Conservation (phyloP, 1,140 invertebrate species). For the Anagrus nilaparvatae region DNA sequence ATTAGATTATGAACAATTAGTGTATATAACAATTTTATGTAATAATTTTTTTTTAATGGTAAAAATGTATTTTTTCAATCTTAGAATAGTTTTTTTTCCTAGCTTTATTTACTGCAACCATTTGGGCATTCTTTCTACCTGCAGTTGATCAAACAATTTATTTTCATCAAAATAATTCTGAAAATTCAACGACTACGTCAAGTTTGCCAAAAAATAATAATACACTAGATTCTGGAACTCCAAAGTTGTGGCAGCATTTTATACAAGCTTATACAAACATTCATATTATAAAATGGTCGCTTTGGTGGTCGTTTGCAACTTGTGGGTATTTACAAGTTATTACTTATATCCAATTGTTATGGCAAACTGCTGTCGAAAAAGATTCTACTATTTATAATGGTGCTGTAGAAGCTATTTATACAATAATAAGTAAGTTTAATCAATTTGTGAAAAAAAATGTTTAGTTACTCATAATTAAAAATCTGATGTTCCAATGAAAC, state of each 20-base stretch:
- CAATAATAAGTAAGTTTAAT: slow-evolving; percentile 49
- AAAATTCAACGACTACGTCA: slow-evolving; percentile 13
- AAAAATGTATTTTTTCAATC: neutral
- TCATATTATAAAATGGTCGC: slow-evolving; percentile 73
- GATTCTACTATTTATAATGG: slow-evolving; percentile 55
- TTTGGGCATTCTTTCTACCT: slow-evolving; percentile 68
- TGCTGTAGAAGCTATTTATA: slow-evolving; percentile 64
- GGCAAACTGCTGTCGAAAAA: slow-evolving; percentile 43
- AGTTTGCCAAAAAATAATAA: slow-evolving; percentile 13
- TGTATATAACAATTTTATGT: slow-evolving; percentile 59
- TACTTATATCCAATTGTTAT: slow-evolving; percentile 73
- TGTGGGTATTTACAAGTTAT: slow-evolving; percentile 73
- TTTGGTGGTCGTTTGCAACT: slow-evolving; percentile 72
- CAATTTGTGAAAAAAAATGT: slow-evolving; percentile 1
- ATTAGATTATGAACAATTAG: slow-evolving; percentile 56
- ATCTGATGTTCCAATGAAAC: too few species aligned
- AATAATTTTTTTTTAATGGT: slow-evolving; percentile 16
- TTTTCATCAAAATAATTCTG: slow-evolving; percentile 50
- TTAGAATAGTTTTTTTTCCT: too few species aligned
- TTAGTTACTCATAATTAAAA: slow-evolving; percentile 8
- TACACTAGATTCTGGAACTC: slow-evolving; percentile 6
- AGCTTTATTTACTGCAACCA: slow-evolving; percentile 60
- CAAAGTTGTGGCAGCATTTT: slow-evolving; percentile 67
- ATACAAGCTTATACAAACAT: slow-evolving; percentile 57
- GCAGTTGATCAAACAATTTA: slow-evolving; percentile 67